A percentile compares a stretch with the other conserved stretches of the same genome.
These are phyloP conservation scores for Heliconius eleuchia DNA, from an alignment of 1,140 invertebrate species.

Conservation along the genomic window DNA sequence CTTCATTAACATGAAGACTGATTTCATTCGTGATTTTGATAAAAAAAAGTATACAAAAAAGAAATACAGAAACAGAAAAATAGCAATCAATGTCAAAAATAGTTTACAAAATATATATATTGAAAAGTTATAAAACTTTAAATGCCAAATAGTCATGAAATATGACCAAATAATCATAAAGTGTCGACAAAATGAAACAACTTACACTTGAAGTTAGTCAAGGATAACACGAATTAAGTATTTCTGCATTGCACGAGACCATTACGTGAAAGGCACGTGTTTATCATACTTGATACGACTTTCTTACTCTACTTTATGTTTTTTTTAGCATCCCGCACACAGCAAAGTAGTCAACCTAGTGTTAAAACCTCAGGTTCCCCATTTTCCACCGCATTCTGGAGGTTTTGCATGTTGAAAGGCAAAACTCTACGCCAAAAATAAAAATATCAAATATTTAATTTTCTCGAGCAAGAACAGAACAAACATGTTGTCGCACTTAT, in stretches of 20 bases:
- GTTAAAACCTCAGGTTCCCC: too few relatives aligned
- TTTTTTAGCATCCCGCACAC: neutral
- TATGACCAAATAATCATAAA: neutral
- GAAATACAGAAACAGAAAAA: too few relatives aligned
- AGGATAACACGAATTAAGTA: constrained; percentile 22
- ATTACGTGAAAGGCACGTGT: constrained; percentile 18
- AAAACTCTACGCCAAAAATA: too few relatives aligned
- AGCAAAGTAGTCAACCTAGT: too few relatives aligned
- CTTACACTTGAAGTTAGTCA: constrained; percentile 14
- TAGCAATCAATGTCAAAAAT: neutral
- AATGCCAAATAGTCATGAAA: neutral
- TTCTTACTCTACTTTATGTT: neutral
- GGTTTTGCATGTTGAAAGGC: too few relatives aligned
- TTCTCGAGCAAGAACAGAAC: too few relatives aligned
- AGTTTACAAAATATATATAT: neutral
- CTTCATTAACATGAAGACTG: too few relatives aligned
- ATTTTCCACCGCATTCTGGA: too few relatives aligned
- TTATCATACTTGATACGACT: neutral
- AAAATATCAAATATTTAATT: too few relatives aligned
- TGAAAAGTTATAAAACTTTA: neutral
- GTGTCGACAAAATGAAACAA: neutral
- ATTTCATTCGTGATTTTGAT: too few relatives aligned
- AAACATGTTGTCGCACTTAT: too few relatives aligned
- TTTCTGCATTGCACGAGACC: constrained; percentile 16
- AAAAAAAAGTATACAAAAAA: too few relatives aligned